A percentile compares a stretch with the other conserved stretches of the same genome.
These are phyloP conservation scores for Lucinisca nassula DNA, from an alignment of 2,888 invertebrate genomes.

Conservation along the genomic window DNA sequence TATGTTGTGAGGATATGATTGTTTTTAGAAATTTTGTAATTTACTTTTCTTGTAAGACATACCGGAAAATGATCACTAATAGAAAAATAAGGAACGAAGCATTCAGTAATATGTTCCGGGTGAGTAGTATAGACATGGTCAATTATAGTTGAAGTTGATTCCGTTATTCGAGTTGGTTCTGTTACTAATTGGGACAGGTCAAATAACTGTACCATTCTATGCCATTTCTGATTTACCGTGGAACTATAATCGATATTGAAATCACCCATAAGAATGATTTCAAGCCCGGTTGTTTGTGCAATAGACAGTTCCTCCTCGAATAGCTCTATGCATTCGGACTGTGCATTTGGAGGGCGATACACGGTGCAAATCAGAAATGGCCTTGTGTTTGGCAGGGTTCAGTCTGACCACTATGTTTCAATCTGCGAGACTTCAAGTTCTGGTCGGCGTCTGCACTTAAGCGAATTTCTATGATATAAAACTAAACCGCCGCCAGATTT, in stretches of 20 bases:
- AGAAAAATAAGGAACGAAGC: background rate
- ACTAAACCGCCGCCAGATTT: conserved; percentile 18
- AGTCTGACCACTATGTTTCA: conserved; percentile 6
- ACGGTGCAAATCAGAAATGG: conserved; percentile 4
- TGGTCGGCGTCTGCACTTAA: background rate
- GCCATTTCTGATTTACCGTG: conserved; percentile 5
- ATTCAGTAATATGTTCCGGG: background rate
- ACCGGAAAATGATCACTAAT: background rate
- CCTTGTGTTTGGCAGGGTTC: background rate
- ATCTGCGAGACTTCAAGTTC: background rate
- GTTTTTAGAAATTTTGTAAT: background rate
- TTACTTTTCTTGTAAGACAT: background rate
- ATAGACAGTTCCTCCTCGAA: conserved; percentile 2
- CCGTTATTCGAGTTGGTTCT: conserved; percentile 7
- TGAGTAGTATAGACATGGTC: background rate
- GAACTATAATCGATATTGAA: conserved; percentile 1
- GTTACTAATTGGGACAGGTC: conserved; percentile 8
- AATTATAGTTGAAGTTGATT: background rate
- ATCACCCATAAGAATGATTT: conserved; percentile 15
- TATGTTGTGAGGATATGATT: background rate
- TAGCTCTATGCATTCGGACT: background rate
- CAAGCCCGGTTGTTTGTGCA: background rate
- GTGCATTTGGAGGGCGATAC: conserved; percentile 10
- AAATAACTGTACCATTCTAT: background rate
- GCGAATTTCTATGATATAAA: conserved; percentile 1